These are phyloP conservation scores for Dascyllus trimaculatus DNA, from an alignment of 2,113 vertebrate species.

Conservation along the genomic window DNA sequence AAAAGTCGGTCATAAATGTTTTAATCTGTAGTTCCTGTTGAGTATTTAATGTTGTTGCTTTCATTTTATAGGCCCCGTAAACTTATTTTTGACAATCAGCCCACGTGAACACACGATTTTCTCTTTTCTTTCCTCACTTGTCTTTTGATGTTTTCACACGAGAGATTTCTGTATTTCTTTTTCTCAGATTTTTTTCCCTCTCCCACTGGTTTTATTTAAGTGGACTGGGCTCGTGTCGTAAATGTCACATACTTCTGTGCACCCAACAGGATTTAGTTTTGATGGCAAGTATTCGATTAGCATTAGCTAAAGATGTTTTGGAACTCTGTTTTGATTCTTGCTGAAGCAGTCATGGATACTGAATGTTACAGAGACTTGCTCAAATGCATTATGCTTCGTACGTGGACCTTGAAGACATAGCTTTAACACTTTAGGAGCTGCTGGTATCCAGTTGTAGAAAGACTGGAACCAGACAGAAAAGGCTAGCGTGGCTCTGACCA, in stretches of 20 bases:
- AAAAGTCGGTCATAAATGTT: slow-evolving; percentile 49
- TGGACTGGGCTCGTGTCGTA: neutral
- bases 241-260: slow-evolving; percentile 1
- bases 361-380: neutral
- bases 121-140: neutral
- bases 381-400: neutral
- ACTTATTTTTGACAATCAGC: slow-evolving; percentile 24
- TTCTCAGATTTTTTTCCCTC: neutral
- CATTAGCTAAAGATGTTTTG: neutral
- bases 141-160: neutral
- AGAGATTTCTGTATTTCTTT: neutral
- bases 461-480: neutral
- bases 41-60: slow-evolving; percentile 37
- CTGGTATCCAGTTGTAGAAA: too few species aligned
- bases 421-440: too few species aligned
- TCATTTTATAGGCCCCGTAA: slow-evolving; percentile 29
- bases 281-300: neutral
- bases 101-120: neutral
- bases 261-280: neutral
- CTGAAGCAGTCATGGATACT: neutral
- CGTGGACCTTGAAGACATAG: too few species aligned
- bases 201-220: neutral
- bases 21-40: slow-evolving; percentile 27
- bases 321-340: neutral
- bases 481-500: neutral